These are phyloP conservation scores for Chironomus tepperi DNA, from an alignment of 1,140 invertebrate species.

Conservation along the genomic window DNA sequence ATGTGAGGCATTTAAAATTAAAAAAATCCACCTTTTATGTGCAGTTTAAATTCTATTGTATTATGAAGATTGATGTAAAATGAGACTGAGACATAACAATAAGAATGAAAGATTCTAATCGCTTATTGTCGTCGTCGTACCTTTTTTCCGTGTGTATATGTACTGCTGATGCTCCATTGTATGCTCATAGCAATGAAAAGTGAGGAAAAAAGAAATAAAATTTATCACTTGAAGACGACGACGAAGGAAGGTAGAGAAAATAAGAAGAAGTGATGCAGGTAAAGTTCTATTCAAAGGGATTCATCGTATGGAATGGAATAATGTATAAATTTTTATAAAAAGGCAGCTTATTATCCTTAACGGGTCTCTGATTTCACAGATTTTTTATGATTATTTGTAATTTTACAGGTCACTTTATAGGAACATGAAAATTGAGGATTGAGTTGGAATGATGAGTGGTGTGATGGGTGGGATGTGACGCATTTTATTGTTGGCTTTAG, in stretches of 20 bases:
- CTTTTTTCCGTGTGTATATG: slow-evolving; percentile 3
- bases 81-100: no score
- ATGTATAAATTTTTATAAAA: not conserved
- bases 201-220: not conserved
- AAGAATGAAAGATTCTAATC: not conserved
- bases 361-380: slow-evolving; percentile 11
- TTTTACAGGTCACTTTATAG: not conserved
- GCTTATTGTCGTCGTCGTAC: not conserved
- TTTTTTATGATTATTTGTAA: slow-evolving; percentile 15
- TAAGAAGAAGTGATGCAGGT: not conserved
- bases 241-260: not conserved
- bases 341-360: slow-evolving; percentile 7
- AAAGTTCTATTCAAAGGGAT: not conserved
- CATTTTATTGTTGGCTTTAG: no score
- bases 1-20: no score
- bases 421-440: no score
- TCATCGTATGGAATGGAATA: no score
- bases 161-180: not conserved
- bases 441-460: no score
- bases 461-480: no score
- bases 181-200: not conserved
- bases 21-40: no score
- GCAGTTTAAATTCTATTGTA: no score
- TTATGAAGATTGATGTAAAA: no score
- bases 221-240: not conserved